phyloP scores from a whole-genome alignment of 1,140 invertebrate species.

The Sycophaga agraensis region DNA sequence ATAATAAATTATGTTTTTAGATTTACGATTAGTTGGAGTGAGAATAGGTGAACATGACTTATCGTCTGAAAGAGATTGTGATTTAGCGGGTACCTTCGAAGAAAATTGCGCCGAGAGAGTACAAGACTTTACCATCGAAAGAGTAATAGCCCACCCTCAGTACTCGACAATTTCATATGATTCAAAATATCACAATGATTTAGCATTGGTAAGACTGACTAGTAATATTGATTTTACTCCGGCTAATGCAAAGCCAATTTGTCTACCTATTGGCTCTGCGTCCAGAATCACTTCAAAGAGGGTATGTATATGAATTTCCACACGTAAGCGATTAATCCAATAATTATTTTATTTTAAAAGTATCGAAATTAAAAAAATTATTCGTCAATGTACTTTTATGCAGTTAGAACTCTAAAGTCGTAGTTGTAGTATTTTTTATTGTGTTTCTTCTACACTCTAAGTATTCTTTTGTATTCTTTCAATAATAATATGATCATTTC shows the following conservation, averaged over 20 bases:
- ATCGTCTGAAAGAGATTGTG: slow-evolving; percentile 62
- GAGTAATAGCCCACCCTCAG: slow-evolving; percentile 58
- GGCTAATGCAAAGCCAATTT: slow-evolving; percentile 60
- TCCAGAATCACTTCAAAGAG: slow-evolving; percentile 33
- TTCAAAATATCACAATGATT: slow-evolving; percentile 61
- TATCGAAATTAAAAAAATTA: no score
- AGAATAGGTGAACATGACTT: slow-evolving; percentile 68
- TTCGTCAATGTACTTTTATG: neutral
- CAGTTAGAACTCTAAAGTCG: no score
- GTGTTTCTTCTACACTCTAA: no score
- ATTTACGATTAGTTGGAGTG: slow-evolving; percentile 46
- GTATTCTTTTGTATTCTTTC: no score
- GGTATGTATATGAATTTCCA: no score
- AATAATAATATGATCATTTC: neutral
- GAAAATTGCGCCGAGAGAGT: slow-evolving; percentile 60
- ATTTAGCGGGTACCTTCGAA: slow-evolving; percentile 46
- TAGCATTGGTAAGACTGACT: slow-evolving; percentile 64
- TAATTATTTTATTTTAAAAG: no score
- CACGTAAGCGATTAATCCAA: no score
- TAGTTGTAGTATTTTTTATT: no score
- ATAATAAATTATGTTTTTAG: no score
- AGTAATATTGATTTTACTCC: slow-evolving; percentile 56
- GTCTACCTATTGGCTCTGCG: slow-evolving; percentile 57
- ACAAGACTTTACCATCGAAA: slow-evolving; percentile 63
- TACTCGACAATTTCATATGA: slow-evolving; percentile 50